Conservation (phyloP, 1,140 invertebrate genomes). For the Aphaenogaster floridana region DNA sequence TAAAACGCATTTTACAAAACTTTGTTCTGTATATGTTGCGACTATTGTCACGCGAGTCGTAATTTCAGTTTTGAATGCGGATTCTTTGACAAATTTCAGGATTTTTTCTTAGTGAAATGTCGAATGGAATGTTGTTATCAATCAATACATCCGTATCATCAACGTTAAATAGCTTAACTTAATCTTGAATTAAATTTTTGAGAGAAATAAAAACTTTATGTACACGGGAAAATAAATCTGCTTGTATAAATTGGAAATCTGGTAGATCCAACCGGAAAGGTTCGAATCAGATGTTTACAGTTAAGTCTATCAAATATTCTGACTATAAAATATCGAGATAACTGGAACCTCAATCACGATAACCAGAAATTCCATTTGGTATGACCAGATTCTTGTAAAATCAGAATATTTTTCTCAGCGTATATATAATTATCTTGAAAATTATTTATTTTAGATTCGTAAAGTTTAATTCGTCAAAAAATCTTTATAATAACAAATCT, state of each 20-base stretch:
- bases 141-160: background rate
- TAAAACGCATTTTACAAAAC: background rate
- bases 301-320: too few species aligned
- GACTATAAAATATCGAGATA: too few species aligned
- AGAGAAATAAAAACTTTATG: background rate
- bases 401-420: too few species aligned
- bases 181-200: background rate
- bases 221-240: background rate
- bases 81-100: background rate
- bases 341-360: too few species aligned
- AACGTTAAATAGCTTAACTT: background rate
- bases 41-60: constrained; percentile 4
- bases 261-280: too few species aligned
- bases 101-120: background rate
- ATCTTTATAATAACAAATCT: background rate
- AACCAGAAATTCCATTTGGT: too few species aligned
- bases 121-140: background rate
- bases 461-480: background rate
- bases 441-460: background rate
- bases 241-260: too few species aligned
- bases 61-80: background rate
- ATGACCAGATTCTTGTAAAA: too few species aligned
- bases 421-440: background rate
- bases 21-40: background rate
- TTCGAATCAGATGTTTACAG: too few species aligned